Base-by-base conservation (phyloP, 2,113 vertebrate genomes). In the Meriones unguiculatus region DNA sequence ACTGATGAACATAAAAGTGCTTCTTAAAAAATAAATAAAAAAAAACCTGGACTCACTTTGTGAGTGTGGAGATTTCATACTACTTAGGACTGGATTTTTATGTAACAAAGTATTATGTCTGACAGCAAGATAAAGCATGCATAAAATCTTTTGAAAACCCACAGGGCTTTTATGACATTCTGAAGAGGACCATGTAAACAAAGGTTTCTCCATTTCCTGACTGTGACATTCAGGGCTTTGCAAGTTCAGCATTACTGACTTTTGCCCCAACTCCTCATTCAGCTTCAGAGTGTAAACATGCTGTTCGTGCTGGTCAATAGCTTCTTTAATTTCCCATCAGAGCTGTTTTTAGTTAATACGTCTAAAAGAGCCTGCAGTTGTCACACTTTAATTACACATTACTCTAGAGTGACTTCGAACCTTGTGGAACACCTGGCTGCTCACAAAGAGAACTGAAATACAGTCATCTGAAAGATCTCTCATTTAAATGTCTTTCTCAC, bases 21-120 rank as follows among this genome's bases (percentile, higher is more conserved):
- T 97, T 95, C 88, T 93, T 95, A 67, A 87, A 69, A 78, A 97
- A 65, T 96, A 93, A 90, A 97, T 94, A 57, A 94, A 92, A 88
- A 88, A 96, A 96, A 97, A 86, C 38, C 86, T 93, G 67, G 76
- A 82, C 70, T 94, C 91, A 38, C 90, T 54, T 84, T 93, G 65
- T 93, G 78, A 95, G 64, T 52, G 52, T 96, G 76, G 76, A 88
- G 50, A 57, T 94, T 87, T 96, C 28, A 95, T 91, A 30, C 70
- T 88, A 64, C 46, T 92, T 89, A 72, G 80, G 90, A 76, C 35
- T 93, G 85, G 90, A 96, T 94, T 90, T 98, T 95, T 95, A 96
- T 91, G 62, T 78, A 70, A 28, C 85, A 92, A 88, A 95, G 78
- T 88, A 80, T 89, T 87, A 65, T 91, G 70, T 90, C 41, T 90